Evolutionary conservation across 2,888 invertebrate genomes (phyloP).

Genomic region (Pseudeuparius sepicola): DNA sequence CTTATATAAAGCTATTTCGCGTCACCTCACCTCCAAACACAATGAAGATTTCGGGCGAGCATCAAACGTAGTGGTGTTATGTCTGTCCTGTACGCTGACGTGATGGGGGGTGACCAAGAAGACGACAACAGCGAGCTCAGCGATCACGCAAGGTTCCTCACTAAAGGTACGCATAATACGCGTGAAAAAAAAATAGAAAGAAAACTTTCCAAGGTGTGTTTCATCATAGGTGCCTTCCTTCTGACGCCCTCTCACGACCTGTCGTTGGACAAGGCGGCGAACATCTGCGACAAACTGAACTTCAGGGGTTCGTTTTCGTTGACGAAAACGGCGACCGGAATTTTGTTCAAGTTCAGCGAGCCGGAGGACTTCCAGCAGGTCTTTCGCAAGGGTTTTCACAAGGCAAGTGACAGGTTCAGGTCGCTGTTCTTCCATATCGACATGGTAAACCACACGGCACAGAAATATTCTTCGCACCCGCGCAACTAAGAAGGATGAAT

Average conservation of each 20-base stretch:
- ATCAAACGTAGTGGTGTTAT: no score
- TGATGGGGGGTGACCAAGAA: constrained; percentile 54
- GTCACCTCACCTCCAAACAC: no score
- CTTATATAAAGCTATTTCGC: no score
- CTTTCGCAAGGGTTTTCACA: constrained; percentile 76
- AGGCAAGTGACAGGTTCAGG: constrained; percentile 32
- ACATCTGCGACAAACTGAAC: constrained; percentile 82
- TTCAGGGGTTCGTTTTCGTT: constrained; percentile 75
- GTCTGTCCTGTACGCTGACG: no score
- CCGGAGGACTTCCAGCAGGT: constrained; percentile 80
- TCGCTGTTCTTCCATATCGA: no score
- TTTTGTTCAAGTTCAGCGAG: constrained; percentile 79
- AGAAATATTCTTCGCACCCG: no score
- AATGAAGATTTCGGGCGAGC: no score
- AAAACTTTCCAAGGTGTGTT: background rate
- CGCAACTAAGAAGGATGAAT: no score
- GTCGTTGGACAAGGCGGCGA: constrained; percentile 75
- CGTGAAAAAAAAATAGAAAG: background rate
- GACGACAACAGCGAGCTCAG: constrained; percentile 69
- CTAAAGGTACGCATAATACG: constrained; percentile 48
- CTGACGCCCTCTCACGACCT: constrained; percentile 79
- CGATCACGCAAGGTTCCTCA: constrained; percentile 58
- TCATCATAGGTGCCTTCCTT: constrained; percentile 58
- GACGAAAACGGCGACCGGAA: constrained; percentile 81
- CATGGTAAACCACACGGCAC: no score